Percentiles rank a stretch among this genome's conserved stretches.
These are phyloP conservation scores for Lytechinus pictus DNA, from an alignment of 35 echinoderm and acorn worm species.

Conservation along the genomic window DNA sequence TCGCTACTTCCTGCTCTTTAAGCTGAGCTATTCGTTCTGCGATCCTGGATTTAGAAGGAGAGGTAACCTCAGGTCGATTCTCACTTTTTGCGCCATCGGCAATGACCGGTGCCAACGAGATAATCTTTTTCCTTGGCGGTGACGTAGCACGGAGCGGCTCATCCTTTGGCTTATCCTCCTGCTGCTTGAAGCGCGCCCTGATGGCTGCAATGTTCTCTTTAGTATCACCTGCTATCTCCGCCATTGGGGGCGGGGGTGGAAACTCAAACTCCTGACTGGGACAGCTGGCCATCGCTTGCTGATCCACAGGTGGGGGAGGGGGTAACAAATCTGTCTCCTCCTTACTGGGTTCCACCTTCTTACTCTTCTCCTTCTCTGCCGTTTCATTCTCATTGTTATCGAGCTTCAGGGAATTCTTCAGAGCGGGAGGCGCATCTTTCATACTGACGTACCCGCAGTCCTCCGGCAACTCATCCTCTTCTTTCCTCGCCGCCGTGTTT, in stretches of 20 bases:
- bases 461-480: conserved; percentile 38
- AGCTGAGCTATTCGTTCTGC: conserved; percentile 31
- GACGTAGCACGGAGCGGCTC: not conserved
- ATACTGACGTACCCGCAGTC: conserved; percentile 44
- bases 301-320: conserved; percentile 37
- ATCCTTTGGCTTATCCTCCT: conserved; percentile 51
- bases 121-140: conserved; percentile 52
- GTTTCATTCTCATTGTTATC: conserved; percentile 39
- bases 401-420: conserved; percentile 23
- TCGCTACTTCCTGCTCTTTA: conserved; percentile 38
- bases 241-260: conserved; percentile 70
- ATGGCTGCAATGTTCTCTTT: conserved; percentile 70
- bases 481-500: not conserved
- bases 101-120: not conserved
- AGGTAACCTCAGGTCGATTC: not conserved
- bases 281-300: not conserved
- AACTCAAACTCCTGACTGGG: conserved; percentile 59
- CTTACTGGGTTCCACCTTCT: not conserved
- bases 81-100: conserved; percentile 9
- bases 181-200: conserved; percentile 49
- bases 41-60: conserved; percentile 43
- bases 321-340: conserved; percentile 43
- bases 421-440: conserved; percentile 37
- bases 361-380: not conserved
- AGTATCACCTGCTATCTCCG: conserved; percentile 56